phyloP scores from a whole-genome alignment of 2,888 invertebrate genomes.

The Carterocephalus palaemon region DNA sequence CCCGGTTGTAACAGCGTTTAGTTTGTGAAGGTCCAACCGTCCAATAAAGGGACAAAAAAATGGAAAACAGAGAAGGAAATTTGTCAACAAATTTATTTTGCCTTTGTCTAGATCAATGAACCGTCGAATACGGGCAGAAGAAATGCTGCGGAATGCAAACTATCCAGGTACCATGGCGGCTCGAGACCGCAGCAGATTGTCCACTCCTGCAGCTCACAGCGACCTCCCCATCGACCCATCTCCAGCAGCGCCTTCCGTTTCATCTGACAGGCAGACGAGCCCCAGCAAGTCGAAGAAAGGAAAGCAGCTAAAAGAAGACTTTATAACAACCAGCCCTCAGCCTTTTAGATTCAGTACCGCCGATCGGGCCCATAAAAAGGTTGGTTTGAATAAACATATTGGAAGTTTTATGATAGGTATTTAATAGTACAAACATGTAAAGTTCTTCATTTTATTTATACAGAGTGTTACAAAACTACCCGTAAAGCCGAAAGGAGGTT shows the following conservation, averaged over 20 bases:
- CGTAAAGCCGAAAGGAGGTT: too few relatives aligned
- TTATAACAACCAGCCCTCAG: conserved; percentile 74
- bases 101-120: conserved; percentile 75
- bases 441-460: too few relatives aligned
- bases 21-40: too few relatives aligned
- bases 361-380: conserved; percentile 67
- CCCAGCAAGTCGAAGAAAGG: conserved; percentile 57
- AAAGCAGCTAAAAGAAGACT: conserved; percentile 59
- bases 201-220: conserved; percentile 71
- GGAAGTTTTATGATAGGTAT: too few relatives aligned
- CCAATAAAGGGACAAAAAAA: too few relatives aligned
- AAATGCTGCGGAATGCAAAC: conserved; percentile 82
- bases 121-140: conserved; percentile 83
- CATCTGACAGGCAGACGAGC: conserved; percentile 54
- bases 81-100: too few relatives aligned
- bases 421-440: too few relatives aligned
- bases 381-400: conserved; percentile 29
- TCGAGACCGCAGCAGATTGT: conserved; percentile 74
- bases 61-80: too few relatives aligned
- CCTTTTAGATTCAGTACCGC: conserved; percentile 76
- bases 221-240: conserved; percentile 70
- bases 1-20: too few relatives aligned
- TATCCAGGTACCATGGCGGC: conserved; percentile 84
- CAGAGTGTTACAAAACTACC: too few relatives aligned
- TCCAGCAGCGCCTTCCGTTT: conserved; percentile 53